Percentiles rank a stretch among this genome's conserved stretches.
Conservation (phyloP, 2,888 invertebrate species). For the Tetragnatha montana region DNA sequence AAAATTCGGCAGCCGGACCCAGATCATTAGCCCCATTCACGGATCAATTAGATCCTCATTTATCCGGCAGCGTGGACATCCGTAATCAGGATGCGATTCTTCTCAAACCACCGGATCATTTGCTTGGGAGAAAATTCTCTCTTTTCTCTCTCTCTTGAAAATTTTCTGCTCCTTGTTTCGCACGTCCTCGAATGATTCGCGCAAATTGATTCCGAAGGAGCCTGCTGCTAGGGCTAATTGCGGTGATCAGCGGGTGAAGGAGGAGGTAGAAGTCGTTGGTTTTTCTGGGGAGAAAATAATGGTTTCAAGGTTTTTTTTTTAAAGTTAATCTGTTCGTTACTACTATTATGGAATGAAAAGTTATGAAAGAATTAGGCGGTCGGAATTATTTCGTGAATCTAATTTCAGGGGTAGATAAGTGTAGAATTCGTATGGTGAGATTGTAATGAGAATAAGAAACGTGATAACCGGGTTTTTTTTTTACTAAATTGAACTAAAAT, state of each 20-base stretch:
- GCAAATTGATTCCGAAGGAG: constrained; percentile 21
- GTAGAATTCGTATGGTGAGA: too few relatives aligned
- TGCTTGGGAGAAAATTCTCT: constrained; percentile 28
- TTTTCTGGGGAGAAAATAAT: too few relatives aligned
- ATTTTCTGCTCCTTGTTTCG: background rate
- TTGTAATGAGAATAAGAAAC: too few relatives aligned
- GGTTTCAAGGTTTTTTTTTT: too few relatives aligned
- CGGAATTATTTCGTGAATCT: too few relatives aligned
- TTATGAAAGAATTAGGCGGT: too few relatives aligned
- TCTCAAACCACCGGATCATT: constrained; percentile 46
- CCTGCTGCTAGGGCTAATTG: constrained; percentile 6
- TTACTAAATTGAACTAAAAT: too few relatives aligned
- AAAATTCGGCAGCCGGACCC: constrained; percentile 28
- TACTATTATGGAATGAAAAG: too few relatives aligned
- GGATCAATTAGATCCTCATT: constrained; percentile 69
- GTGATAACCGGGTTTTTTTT: too few relatives aligned
- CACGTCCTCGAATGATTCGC: constrained; percentile 30
- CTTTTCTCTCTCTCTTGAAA: background rate
- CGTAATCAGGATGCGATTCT: constrained; percentile 57
- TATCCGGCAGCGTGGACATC: constrained; percentile 49
- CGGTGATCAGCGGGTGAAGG: background rate
- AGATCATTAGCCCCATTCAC: constrained; percentile 67
- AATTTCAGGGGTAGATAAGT: too few relatives aligned
- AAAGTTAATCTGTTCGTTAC: too few relatives aligned
- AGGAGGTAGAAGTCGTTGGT: too few relatives aligned